A percentile compares a stretch with the other conserved stretches of the same genome.
phyloP scores from a whole-genome alignment of 2,888 invertebrate genomes.

The Spodoptera picta region DNA sequence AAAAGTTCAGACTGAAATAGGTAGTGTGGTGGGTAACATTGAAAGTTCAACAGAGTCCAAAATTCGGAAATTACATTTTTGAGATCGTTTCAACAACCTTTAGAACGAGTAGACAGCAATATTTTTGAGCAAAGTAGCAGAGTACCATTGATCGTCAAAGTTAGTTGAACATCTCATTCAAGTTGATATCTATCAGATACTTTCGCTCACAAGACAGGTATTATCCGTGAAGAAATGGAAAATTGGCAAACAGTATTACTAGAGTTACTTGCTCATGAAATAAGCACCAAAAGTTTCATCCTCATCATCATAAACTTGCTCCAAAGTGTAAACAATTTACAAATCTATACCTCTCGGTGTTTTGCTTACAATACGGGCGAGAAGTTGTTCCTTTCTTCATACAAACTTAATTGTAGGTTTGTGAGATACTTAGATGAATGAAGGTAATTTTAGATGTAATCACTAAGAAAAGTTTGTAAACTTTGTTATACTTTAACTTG shows the following conservation, averaged over 20 bases:
- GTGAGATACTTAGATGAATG: too few species aligned
- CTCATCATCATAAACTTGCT: slow-evolving; percentile 8
- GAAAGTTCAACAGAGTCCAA: slow-evolving; percentile 17
- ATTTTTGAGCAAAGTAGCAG: slow-evolving; percentile 36
- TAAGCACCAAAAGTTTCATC: slow-evolving; percentile 18
- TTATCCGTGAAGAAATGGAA: slow-evolving; percentile 32
- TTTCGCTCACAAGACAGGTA: slow-evolving; percentile 31
- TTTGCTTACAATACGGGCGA: neutral
- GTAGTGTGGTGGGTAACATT: slow-evolving; percentile 13
- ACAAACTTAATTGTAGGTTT: too few species aligned
- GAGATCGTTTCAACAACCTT: slow-evolving; percentile 22
- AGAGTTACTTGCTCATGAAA: slow-evolving; percentile 11
- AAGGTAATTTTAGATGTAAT: too few species aligned
- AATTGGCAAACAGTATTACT: slow-evolving; percentile 18
- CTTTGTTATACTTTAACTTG: too few species aligned
- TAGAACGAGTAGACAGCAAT: slow-evolving; percentile 22
- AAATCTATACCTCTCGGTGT: neutral
- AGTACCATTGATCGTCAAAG: slow-evolving; percentile 48
- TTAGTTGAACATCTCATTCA: slow-evolving; percentile 34
- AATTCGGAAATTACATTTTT: slow-evolving; percentile 38
- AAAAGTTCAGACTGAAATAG: slow-evolving; percentile 26
- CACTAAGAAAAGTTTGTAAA: too few species aligned
- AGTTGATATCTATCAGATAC: slow-evolving; percentile 25
- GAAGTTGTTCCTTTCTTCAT: neutral
- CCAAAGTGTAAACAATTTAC: slow-evolving; percentile 7